Base-by-base conservation (phyloP, 1,140 invertebrate species). In the Lucilia sericata region DNA sequence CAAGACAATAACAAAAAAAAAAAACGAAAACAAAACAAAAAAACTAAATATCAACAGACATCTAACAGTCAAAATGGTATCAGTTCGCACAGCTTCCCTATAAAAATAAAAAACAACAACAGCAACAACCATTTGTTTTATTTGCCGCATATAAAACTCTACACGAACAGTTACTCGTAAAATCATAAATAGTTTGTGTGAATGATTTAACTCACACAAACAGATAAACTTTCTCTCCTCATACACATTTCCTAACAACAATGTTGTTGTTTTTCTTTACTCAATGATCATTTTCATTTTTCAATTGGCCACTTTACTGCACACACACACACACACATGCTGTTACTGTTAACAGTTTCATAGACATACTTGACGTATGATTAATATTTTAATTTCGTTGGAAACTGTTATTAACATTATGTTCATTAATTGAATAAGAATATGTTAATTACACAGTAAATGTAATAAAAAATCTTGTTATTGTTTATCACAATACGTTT, bases 231-330 rank as follows among this genome's bases (percentile, higher is more conserved):
- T 30, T 30, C 25, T 30, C 25, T 30, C 25, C 25, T 30, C 25
- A 2, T 2, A 30, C 25, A 30, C 25, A 30, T 30, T 30, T 30
- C 25, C 25, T 30, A 30, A 30, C 13, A 70, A 70, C 12, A 8
- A 14, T 42, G 42, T 42, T 42, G 42, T 42, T 42, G 42, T 42
- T 42, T 10, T 42, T 3, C 25, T 30, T 30, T 30, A 30, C 42
- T 42, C 8, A 76, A 76, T 76, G 74, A 76, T 76, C 25, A 76
- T 78, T 70, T 70, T 25, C n/a, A n/a, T n/a, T 70, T 42, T 42
- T 70, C n/a, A 70, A 70, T 70, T 70, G 65, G n/a, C 65, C n/a
- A 70, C 12, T 70, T 70, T 70, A 25, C 19, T 70, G 25, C 65
- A 21, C 19, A 21, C 65, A 21, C 19, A 70, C 65, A 60, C 5